phyloP scores from a whole-genome alignment of 1,140 invertebrate genomes.

The Polypedilum vanderplanki region DNA sequence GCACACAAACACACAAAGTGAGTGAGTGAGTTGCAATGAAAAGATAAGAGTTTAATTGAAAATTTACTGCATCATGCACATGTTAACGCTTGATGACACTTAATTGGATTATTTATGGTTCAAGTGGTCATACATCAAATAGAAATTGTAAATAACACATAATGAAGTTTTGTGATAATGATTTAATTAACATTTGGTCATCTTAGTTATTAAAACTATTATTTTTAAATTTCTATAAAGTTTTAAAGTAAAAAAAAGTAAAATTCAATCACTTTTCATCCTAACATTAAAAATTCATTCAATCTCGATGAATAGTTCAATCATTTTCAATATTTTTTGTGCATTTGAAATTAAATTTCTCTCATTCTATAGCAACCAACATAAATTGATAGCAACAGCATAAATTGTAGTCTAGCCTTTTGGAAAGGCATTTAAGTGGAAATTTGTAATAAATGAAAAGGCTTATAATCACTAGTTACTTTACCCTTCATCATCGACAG shows the following conservation, averaged over 20 bases:
- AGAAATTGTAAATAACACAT: not conserved
- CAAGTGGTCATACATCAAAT: not conserved
- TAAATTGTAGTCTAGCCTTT: not conserved
- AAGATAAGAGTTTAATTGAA: constrained; percentile 14
- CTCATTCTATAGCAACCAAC: too few relatives aligned
- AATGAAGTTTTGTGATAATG: not conserved
- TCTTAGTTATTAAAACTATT: not conserved
- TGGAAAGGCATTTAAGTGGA: constrained; percentile 13
- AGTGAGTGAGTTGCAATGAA: not conserved
- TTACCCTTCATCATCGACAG: not conserved
- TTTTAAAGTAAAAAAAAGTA: too few relatives aligned
- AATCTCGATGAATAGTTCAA: not conserved
- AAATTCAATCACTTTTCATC: too few relatives aligned
- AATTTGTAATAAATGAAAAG: constrained; percentile 22
- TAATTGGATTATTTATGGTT: constrained; percentile 17
- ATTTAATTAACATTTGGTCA: not conserved
- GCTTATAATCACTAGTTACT: not conserved
- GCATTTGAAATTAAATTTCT: not conserved
- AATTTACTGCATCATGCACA: constrained; percentile 20
- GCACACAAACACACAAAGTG: too few relatives aligned
- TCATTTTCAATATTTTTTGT: constrained; percentile 7
- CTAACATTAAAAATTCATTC: not conserved
- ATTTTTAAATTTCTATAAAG: not conserved
- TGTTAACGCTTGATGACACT: constrained; percentile 7
- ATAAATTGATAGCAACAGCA: too few relatives aligned